phyloP scores from a whole-genome alignment of 1,140 invertebrate species.

The Megalonaias nervosa region DNA sequence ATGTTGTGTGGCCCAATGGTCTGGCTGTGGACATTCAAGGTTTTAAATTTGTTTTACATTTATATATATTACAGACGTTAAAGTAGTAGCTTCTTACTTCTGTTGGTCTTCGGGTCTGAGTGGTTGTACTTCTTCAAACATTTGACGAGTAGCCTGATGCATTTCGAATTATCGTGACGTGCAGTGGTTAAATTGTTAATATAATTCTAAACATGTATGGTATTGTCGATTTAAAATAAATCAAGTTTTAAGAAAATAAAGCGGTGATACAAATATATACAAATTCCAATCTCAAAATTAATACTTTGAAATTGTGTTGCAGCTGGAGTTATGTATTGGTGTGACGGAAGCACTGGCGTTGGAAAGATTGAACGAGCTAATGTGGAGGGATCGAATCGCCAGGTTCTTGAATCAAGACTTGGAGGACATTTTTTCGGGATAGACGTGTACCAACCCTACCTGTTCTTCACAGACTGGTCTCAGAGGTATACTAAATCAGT shows the following conservation, averaged over 20 bases:
- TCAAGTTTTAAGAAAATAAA: too few relatives aligned
- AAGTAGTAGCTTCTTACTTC: too few relatives aligned
- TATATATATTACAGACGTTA: too few relatives aligned
- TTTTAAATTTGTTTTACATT: slow-evolving; percentile 17
- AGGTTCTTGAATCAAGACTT: slow-evolving; percentile 60
- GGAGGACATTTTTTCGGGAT: slow-evolving; percentile 86
- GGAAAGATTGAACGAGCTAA: slow-evolving; percentile 60
- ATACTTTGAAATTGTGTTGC: neutral
- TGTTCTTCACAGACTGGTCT: slow-evolving; percentile 68
- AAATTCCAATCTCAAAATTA: too few relatives aligned
- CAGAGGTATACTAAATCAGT: slow-evolving; percentile 14
- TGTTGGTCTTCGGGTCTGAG: too few relatives aligned
- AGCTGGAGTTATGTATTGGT: slow-evolving; percentile 46
- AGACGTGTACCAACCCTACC: slow-evolving; percentile 69
- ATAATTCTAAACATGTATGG: too few relatives aligned
- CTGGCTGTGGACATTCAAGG: slow-evolving; percentile 48
- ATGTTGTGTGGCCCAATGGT: slow-evolving; percentile 63
- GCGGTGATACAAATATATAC: too few relatives aligned
- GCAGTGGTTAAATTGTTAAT: too few relatives aligned
- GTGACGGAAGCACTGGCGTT: slow-evolving; percentile 28
- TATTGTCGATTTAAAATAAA: too few relatives aligned
- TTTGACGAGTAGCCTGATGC: too few relatives aligned
- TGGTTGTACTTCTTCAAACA: too few relatives aligned
- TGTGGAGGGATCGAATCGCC: slow-evolving; percentile 56
- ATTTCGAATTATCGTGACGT: too few relatives aligned